These are phyloP conservation scores for Colletes collaris DNA, from an alignment of 2,888 invertebrate species.

Conservation along the genomic window DNA sequence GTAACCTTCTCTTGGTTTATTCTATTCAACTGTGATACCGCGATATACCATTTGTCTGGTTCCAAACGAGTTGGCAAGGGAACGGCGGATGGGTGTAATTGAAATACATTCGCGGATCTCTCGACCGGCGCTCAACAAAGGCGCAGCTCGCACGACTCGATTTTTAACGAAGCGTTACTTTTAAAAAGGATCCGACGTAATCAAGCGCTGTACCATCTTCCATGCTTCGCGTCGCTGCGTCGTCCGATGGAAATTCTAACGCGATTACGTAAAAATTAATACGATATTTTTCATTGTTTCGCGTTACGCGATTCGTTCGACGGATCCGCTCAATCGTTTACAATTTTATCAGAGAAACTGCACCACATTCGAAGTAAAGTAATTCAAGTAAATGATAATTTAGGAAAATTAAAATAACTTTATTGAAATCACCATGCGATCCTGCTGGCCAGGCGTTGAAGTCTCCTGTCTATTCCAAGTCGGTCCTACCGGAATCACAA, in stretches of 20 bases:
- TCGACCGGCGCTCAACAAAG: slow-evolving; percentile 31
- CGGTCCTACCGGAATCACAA: too few relatives aligned
- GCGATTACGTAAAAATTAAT: slow-evolving; percentile 33
- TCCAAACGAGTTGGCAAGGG: slow-evolving; percentile 33
- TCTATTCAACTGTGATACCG: slow-evolving; percentile 55
- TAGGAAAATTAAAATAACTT: too few relatives aligned
- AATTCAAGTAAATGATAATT: too few relatives aligned
- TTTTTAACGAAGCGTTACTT: slow-evolving; percentile 19
- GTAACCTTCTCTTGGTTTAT: slow-evolving; percentile 62
- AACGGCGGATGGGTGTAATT: slow-evolving; percentile 37
- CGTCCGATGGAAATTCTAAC: slow-evolving; percentile 13
- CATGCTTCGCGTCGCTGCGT: slow-evolving; percentile 20
- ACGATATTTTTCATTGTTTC: slow-evolving; percentile 12
- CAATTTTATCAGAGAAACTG: too few relatives aligned
- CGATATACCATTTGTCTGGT: slow-evolving; percentile 54
- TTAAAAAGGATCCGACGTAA: slow-evolving; percentile 14
- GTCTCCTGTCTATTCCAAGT: too few relatives aligned
- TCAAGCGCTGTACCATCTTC: slow-evolving; percentile 12
- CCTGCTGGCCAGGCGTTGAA: too few relatives aligned
- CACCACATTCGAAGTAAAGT: too few relatives aligned
- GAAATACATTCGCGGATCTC: slow-evolving; percentile 46
- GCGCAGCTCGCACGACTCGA: slow-evolving; percentile 8
- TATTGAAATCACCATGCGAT: too few relatives aligned
- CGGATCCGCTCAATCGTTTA: neutral
- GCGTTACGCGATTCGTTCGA: neutral